Conservation (phyloP, 1,140 invertebrate species). For the Drosophila bifasciata region DNA sequence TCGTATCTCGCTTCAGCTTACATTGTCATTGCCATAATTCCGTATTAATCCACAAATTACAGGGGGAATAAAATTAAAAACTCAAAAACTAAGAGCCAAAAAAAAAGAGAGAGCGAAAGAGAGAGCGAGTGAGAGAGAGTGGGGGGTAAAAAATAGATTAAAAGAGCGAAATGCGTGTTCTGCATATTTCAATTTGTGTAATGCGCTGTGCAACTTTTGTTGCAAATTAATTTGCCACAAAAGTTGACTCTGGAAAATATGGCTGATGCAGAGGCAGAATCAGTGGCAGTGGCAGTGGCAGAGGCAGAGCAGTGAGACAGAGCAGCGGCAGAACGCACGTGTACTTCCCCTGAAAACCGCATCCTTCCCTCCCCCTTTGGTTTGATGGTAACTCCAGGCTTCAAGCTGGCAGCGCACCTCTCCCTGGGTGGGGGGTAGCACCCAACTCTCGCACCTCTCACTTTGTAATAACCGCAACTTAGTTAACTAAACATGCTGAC, state of each 20-base stretch:
- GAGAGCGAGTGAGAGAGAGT: slow-evolving; percentile 2
- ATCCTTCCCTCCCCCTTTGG: slow-evolving; percentile 9
- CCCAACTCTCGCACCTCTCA: slow-evolving; percentile 43
- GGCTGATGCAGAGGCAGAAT: slow-evolving; percentile 11
- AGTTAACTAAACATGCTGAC: slow-evolving; percentile 81
- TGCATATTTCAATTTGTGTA: slow-evolving; percentile 75
- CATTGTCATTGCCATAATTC: slow-evolving; percentile 47
- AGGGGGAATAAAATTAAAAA: slow-evolving; percentile 38
- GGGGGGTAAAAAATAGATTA: slow-evolving; percentile 2
- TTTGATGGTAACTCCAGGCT: neutral
- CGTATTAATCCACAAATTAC: slow-evolving; percentile 55
- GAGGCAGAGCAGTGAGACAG: neutral
- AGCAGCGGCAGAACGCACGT: slow-evolving; percentile 37
- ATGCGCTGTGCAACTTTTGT: slow-evolving; percentile 73
- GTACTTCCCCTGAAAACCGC: slow-evolving; percentile 16
- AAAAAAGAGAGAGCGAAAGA: slow-evolving; percentile 4
- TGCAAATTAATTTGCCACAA: slow-evolving; percentile 80
- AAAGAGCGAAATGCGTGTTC: slow-evolving; percentile 36
- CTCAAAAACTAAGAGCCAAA: slow-evolving; percentile 23
- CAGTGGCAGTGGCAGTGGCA: slow-evolving; percentile 1
- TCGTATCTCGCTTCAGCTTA: slow-evolving; percentile 13
- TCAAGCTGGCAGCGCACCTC: slow-evolving; percentile 8
- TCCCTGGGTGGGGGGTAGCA: slow-evolving; percentile 3
- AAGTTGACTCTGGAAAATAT: slow-evolving; percentile 70
- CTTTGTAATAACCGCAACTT: slow-evolving; percentile 81